Base-by-base conservation (phyloP, 1,140 invertebrate genomes). In the Semibalanus balanoides region DNA sequence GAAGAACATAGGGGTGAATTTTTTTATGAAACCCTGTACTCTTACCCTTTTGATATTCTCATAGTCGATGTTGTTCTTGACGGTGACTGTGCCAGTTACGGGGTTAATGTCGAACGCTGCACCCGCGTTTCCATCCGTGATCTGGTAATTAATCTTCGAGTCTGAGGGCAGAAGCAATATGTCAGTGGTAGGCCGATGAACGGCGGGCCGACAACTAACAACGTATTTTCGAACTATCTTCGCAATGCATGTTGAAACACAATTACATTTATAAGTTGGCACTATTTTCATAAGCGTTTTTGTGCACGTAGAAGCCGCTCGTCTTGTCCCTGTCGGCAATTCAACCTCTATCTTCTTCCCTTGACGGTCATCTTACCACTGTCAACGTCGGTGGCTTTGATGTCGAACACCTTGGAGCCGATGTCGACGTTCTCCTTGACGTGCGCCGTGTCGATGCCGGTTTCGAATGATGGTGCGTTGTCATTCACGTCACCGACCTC, bases 381-480 rank as follows among this genome's bases (percentile, higher is more conserved):
- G 83, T 95, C 93, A 72, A 87, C 86, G 83, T 95, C 93, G 31
- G 87, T 79, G 0, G 93, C 93, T 80, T 88, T 90, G 0, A 96
- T 91, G 84, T 94, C 91, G 30, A 90, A 91, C 0, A 96, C 92
- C 30, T 89, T 85, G 74, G 87, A 87, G 80, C 93, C 92, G 29
- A 90, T 88, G 82, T 95, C 93, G 0, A 91, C 88, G 82, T 92
- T 89, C 86, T 96, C 94, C 25, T 89, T 85, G 71, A 96, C 87
- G 80, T 92, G 89, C 0, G 92, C 91, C 9, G 88, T 86, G 84
- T 96, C 96, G 29, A 43, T 51, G 43, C 28, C 70, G 5, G n/a
- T 17, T 3, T 29, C 30, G 22, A 74, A 51, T 30, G 0, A 87
- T 0, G 93, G 93, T 19, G 89, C 87, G 83, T 96, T 95, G 82